Conservation (phyloP, 2,888 invertebrate species). For the Andricus quercusramuli region DNA sequence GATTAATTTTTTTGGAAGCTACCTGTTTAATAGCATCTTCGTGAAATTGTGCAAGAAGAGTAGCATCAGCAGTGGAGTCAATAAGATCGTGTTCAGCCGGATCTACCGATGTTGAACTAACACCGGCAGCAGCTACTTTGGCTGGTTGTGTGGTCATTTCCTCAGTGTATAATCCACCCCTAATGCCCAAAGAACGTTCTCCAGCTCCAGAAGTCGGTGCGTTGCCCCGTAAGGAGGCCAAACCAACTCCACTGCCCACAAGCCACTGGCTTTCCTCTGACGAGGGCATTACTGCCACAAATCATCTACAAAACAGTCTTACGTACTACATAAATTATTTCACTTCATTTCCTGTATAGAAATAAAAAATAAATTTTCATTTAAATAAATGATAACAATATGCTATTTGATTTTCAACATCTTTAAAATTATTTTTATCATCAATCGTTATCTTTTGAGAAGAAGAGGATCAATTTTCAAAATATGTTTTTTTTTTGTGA, state of each 20-base stretch:
- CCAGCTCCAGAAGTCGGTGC: constrained; percentile 58
- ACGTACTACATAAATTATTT: background rate
- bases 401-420: too few relatives aligned
- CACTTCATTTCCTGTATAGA: background rate
- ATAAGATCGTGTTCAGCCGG: constrained; percentile 80
- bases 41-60: constrained; percentile 86
- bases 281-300: constrained; percentile 79
- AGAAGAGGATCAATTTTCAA: too few relatives aligned
- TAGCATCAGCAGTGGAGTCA: constrained; percentile 82
- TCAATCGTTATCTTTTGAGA: too few relatives aligned
- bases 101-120: constrained; percentile 75
- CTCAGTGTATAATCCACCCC: constrained; percentile 78
- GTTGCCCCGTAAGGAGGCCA: constrained; percentile 56
- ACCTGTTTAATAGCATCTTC: constrained; percentile 88
- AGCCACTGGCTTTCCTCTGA: constrained; percentile 82
- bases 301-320: constrained; percentile 67
- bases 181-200: constrained; percentile 62
- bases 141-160: constrained; percentile 76
- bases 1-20: background rate
- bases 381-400: too few relatives aligned
- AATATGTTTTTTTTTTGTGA: too few relatives aligned
- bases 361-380: background rate
- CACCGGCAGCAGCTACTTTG: constrained; percentile 72
- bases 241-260: constrained; percentile 69
- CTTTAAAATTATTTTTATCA: too few relatives aligned